Conservation (phyloP, 2,797 vertebrate species). For the Gallinago nigripennis region DNA sequence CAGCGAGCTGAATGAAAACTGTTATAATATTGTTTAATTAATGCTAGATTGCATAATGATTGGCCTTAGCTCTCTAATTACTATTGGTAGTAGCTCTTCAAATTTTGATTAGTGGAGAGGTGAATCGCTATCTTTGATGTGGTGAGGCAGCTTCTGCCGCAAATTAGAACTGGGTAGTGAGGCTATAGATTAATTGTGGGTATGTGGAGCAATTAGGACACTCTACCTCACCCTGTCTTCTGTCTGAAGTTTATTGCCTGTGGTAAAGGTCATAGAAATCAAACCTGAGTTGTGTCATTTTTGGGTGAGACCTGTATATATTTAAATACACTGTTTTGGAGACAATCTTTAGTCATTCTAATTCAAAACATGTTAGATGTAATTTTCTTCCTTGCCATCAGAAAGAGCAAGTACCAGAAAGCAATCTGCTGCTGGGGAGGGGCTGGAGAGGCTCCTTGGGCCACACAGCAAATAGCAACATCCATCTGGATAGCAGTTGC, state of each 20-base stretch:
- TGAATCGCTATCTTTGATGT: slow-evolving; percentile 63
- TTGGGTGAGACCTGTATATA: background rate
- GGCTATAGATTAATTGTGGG: slow-evolving; percentile 58
- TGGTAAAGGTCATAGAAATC: slow-evolving; percentile 49
- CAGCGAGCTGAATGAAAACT: background rate
- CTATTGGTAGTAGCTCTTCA: slow-evolving; percentile 55
- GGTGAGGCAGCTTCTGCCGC: slow-evolving; percentile 4
- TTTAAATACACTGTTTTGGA: background rate
- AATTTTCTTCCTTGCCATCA: background rate
- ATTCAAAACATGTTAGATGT: background rate
- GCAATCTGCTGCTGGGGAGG: background rate
- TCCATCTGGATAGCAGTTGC: slow-evolving; percentile 53
- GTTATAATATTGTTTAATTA: slow-evolving; percentile 56
- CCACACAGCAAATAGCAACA: slow-evolving; percentile 17
- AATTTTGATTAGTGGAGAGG: slow-evolving; percentile 61
- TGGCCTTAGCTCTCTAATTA: slow-evolving; percentile 51
- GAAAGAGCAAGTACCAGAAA: slow-evolving; percentile 8
- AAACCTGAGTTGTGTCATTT: background rate
- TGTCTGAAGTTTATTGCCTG: slow-evolving; percentile 38
- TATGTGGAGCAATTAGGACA: slow-evolving; percentile 38
- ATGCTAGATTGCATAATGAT: slow-evolving; percentile 43
- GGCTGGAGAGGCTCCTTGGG: background rate
- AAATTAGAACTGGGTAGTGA: slow-evolving; percentile 46
- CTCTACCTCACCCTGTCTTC: background rate
- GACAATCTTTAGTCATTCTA: background rate